Percentiles rank a stretch among this genome's conserved stretches.
Conservation (phyloP, 1,140 invertebrate genomes). For the Hesperophylax magnus region DNA sequence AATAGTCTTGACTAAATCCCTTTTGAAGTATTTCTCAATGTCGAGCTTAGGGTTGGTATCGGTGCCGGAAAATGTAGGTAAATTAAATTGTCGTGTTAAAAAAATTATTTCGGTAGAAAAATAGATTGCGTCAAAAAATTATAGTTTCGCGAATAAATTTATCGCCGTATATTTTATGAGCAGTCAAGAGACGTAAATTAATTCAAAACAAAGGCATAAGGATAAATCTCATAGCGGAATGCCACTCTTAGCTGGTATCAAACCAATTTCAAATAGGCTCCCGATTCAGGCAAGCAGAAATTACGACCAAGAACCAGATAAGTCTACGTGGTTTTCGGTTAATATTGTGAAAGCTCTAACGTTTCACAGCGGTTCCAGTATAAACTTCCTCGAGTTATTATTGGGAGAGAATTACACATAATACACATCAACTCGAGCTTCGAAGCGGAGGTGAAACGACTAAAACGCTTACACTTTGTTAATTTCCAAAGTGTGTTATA, state of each 20-base stretch:
- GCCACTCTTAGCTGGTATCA: conserved; percentile 7
- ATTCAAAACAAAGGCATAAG: not conserved
- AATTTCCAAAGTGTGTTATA: no score
- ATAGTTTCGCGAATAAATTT: no score
- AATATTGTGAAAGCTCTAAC: conserved; percentile 2
- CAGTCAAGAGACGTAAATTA: not conserved
- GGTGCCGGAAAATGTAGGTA: no score
- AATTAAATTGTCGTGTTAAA: no score
- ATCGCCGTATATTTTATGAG: no score
- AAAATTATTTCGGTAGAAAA: no score
- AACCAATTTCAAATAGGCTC: conserved; percentile 32
- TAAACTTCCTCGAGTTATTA: conserved; percentile 3
- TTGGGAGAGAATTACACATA: not conserved
- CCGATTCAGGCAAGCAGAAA: conserved; percentile 8
- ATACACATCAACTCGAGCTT: not conserved
- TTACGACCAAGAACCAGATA: conserved; percentile 17
- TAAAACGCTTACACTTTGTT: no score
- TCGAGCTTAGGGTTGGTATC: no score
- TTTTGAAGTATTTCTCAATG: no score
- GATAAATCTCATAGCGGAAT: not conserved
- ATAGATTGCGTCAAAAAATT: no score
- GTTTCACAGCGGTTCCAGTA: not conserved
- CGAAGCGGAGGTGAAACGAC: not conserved
- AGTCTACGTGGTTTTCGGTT: conserved; percentile 20
- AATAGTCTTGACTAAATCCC: no score